Conservation (phyloP, 2,888 invertebrate species). For the Cecidostiba fungosa region DNA sequence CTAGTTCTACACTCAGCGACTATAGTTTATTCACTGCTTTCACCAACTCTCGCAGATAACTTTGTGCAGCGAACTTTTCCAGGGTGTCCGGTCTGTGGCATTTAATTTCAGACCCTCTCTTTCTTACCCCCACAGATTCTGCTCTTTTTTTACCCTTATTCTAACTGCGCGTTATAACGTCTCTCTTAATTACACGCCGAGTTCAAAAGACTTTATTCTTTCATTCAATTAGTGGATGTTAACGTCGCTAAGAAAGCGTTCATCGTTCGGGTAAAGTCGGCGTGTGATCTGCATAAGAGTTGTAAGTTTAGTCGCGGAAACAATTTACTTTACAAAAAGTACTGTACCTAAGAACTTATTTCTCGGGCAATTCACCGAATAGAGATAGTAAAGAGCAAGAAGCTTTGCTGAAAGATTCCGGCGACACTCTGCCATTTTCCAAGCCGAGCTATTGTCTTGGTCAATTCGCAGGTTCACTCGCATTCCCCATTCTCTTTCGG, state of each 20-base stretch:
- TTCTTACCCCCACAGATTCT: neutral
- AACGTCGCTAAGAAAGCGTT: neutral
- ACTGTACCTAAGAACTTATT: neutral
- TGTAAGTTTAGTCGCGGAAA: too few species aligned
- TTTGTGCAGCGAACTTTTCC: neutral
- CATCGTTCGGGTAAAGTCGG: neutral
- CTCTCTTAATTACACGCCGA: neutral
- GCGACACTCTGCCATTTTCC: neutral
- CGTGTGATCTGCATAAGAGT: neutral
- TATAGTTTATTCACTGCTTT: conserved; percentile 16
- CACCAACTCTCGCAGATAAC: conserved; percentile 15
- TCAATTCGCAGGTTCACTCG: neutral
- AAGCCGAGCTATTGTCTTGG: neutral
- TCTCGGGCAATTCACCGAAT: neutral
- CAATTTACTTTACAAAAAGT: neutral
- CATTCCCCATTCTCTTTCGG: neutral
- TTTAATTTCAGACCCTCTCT: neutral
- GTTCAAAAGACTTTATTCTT: conserved; percentile 9
- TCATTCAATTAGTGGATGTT: conserved; percentile 6
- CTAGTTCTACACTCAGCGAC: neutral
- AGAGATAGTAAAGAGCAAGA: neutral
- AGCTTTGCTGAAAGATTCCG: neutral
- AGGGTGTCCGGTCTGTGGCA: neutral
- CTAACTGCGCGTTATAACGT: neutral
- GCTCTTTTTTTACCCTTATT: neutral